Base-by-base conservation (phyloP, 2,113 vertebrate species). In the Percina caprodes region DNA sequence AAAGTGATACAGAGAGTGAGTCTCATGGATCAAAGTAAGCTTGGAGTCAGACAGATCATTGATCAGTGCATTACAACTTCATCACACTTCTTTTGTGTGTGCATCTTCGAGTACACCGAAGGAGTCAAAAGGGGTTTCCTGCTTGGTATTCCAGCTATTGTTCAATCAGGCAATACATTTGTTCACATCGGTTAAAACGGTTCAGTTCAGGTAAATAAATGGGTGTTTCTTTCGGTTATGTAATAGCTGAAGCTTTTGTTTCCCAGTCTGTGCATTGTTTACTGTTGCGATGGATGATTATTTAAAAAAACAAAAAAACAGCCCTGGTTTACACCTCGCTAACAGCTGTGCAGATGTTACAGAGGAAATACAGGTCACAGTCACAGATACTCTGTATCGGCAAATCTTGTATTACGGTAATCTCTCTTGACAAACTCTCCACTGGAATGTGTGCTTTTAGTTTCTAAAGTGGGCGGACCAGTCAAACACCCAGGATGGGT, bases 171-270 rank as follows among this genome's bases (percentile, higher is more conserved):
- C 7, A 13, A 26, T 26, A 6, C 10, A 21, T 81, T 66, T 65
- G 51, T 74, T 69, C 65, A 68, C 46, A 49, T 46, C 23, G 24
- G 11, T 49, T 68, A 2, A 42, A 63, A 67, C 3, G 11, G 80
- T 66, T 71, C 30, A 54, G 58, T 4, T 51, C 26, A 82, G 24
- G 11, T 42, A 16, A 79, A 71, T 2, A 72, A 19, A 35, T 14
- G 49, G 18, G 46, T 8, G 69, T 85, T 80, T 71, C 80, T 76
- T 84, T 63, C 71, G 70, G 26, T 73, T 70, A 51, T 77, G 55
- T n/a, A 55, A 83, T 6, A 42, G 48, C 18, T 69, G 12, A 16
- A 62, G 45, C 49, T 18, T 63, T 58, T 60, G 45, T 68, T 87
- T 77, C 60, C 51, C 54, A 61, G 46, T 48, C n/a, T 24, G 26